Evolutionary conservation across 2,888 invertebrate genomes (phyloP), one percentile per base, ranked within the genome.

Genomic region (Tanypteryx hageni): DNA sequence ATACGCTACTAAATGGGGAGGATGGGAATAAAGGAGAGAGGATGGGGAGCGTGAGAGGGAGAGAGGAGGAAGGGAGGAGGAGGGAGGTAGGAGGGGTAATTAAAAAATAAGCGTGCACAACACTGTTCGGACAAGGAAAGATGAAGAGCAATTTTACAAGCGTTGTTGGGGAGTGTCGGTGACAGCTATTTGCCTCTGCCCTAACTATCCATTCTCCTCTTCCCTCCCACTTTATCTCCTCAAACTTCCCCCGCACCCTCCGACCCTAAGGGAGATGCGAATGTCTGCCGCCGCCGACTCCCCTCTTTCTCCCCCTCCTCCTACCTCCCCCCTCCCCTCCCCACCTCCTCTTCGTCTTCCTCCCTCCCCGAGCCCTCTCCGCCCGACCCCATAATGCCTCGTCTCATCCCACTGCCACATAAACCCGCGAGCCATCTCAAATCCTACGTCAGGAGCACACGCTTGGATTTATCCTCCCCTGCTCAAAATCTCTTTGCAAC

Each of bases 111-210:
- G 89, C 89, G 61, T 64, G 64, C 89, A 64, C 64, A 89, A 89
- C 89, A 89, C 89, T 89, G 89, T 89, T 64, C 64, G 89, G 89
- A 89, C 89, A 89, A 89, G 89, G 64, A 64, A 89, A 89, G 89
- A 89, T 89, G 64, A 64, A 86, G 89, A 64, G 89, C 89, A 89
- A 64, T 89, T 89, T 89, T 64, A 89, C 89, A 64, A 64, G 89
- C 64, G 89, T 61, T 64, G 89, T 44, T 68, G 89, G 68, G 89
- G 89, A 89, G 89, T 89, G 89, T 64, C 89, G 89, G 89, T 89
- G 89, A 89, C 89, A 89, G 89, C 89, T 89, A 89, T 64, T 89
- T 64, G 89, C 89, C 64, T 31, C 85, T 58, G 16, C n/a, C 57
- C 85, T 58, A 56, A 22, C 58, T n/a, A 56, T 22, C n/a, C 14